Base-by-base conservation (phyloP, 1,140 invertebrate genomes). In the Gyrodactylus salaris region DNA sequence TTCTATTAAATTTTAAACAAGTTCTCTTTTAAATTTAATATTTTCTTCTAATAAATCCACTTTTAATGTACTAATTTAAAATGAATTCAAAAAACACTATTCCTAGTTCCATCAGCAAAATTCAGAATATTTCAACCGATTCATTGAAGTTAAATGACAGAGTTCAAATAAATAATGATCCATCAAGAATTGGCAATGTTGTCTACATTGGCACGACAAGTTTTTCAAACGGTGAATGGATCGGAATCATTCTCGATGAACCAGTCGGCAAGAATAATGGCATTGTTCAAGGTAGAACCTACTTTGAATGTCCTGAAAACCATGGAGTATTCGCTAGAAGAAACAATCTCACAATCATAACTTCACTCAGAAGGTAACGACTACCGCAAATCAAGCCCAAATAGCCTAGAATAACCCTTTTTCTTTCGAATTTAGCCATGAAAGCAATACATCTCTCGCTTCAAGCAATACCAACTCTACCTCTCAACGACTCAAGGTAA, bases 121-220 rank as follows among this genome's bases (percentile, higher is more conserved):
- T n/a, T n/a, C n/a, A n/a, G n/a, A n/a, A n/a, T n/a, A n/a, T n/a
- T n/a, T n/a, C n/a, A n/a, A n/a, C n/a, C n/a, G n/a, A n/a, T n/a
- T n/a, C 34, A 54, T 54, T 54, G 34, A 54, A 54, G n/a, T 16
- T 54, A 54, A 54, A 54, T 54, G 34, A 54, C n/a, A 7, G 34
- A 54, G 34, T 54, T 7, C 7, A 16, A 54, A 54, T 54, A 54
- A 54, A 54, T n/a, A 25, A 24, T 25, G 25, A 85, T 76, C 87
- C 86, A 73, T 87, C 86, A n/a, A 93, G 94, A 78, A 87, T 89
- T 1, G 93, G 92, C 26, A 85, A 86, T 77, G 94, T 98, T 76
- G 90, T 91, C 25, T 98, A 89, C 80, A 91, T 97, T 75, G 94
- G 94, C n/a, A 91, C 95, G 79, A 93, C 92, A 27, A 78, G 79